Evolutionary conservation across 2,888 invertebrate species (phyloP).

Genomic region (Mimas tiliae): DNA sequence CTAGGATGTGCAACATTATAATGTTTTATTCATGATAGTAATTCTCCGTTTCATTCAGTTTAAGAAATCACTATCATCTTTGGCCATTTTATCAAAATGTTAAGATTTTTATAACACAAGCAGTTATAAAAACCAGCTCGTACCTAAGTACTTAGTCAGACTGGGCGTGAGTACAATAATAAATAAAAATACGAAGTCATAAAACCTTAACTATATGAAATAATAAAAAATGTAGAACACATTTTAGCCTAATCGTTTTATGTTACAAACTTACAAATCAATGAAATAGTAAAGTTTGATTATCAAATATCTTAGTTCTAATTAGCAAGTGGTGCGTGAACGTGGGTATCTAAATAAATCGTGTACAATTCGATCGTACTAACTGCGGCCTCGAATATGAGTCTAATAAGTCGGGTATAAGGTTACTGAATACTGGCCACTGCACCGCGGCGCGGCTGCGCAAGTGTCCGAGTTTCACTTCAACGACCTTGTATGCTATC

Average conservation of each 20-base stretch:
- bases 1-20: too few relatives aligned
- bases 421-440: conserved; percentile 8
- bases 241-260: neutral
- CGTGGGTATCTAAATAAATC: conserved; percentile 15
- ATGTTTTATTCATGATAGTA: too few relatives aligned
- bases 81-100: too few relatives aligned
- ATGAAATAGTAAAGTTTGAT: neutral
- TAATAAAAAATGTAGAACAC: too few relatives aligned
- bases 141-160: too few relatives aligned
- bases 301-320: conserved; percentile 12
- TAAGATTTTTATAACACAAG: too few relatives aligned
- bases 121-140: too few relatives aligned
- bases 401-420: conserved; percentile 26
- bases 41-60: too few relatives aligned
- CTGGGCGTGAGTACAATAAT: too few relatives aligned
- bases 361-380: conserved; percentile 1
- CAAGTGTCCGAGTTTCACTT: conserved; percentile 42
- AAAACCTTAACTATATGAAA: too few relatives aligned
- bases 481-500: conserved; percentile 46
- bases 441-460: conserved; percentile 32
- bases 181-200: too few relatives aligned
- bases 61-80: too few relatives aligned
- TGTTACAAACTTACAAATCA: neutral
- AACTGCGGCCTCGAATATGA: conserved; percentile 15
- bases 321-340: conserved; percentile 17